Conservation (phyloP, 2,113 vertebrate species). For the Ailuropoda melanoleuca region DNA sequence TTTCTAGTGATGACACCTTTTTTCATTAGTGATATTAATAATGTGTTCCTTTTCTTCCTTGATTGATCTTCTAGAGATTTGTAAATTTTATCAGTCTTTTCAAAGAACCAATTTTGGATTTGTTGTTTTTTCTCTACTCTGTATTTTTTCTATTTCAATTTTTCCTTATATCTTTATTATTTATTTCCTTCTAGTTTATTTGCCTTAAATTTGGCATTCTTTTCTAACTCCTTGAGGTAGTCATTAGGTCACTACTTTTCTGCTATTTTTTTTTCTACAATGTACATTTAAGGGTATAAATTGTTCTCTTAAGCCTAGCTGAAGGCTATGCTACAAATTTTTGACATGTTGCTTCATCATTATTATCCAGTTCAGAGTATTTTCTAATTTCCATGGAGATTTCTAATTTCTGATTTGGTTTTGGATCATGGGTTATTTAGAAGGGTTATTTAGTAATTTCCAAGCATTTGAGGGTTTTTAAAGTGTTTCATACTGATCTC, state of each 20-base stretch:
- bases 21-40: not conserved
- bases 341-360: not conserved
- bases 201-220: not conserved
- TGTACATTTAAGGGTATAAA: not conserved
- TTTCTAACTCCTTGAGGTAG: constrained; percentile 12
- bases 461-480: constrained; percentile 14
- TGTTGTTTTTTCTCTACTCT: not conserved
- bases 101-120: constrained; percentile 35
- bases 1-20: not conserved
- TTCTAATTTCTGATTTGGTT: constrained; percentile 40
- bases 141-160: not conserved
- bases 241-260: not conserved
- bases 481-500: constrained; percentile 36
- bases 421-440: constrained; percentile 1
- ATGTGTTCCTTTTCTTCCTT: not conserved
- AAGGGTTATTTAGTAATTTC: constrained; percentile 34
- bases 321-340: not conserved
- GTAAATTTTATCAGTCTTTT: constrained; percentile 19
- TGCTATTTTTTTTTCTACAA: not conserved
- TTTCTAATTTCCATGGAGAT: constrained; percentile 42
- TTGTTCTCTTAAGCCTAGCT: not conserved
- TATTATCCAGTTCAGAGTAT: constrained; percentile 20
- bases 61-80: not conserved
- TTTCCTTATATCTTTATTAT: not conserved
- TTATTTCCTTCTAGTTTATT: not conserved